A percentile compares a stretch with the other conserved stretches of the same genome.
These are phyloP conservation scores for Macrotrachela quadricornifera DNA, from an alignment of 1,140 invertebrate species.

Conservation along the genomic window DNA sequence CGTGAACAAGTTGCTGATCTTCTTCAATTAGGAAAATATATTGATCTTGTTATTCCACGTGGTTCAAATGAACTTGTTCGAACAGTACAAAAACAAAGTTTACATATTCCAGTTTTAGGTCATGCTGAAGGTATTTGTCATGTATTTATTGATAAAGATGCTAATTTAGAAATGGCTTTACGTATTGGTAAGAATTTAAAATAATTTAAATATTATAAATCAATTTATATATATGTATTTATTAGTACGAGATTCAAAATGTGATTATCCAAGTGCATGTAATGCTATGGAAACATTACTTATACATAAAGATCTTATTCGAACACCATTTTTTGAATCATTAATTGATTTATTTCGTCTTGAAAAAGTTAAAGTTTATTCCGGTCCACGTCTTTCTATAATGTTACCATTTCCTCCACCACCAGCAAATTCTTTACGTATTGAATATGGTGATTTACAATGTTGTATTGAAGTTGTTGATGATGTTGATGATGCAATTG, in stretches of 20 bases:
- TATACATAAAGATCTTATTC: constrained; percentile 62
- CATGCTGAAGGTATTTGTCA: constrained; percentile 93
- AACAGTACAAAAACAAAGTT: constrained; percentile 64
- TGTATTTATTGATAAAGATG: constrained; percentile 77
- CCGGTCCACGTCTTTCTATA: constrained; percentile 54
- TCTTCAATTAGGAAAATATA: constrained; percentile 68
- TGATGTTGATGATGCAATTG: constrained; percentile 60
- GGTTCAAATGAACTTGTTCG: constrained; percentile 76
- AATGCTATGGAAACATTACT: constrained; percentile 95
- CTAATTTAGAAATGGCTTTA: constrained; percentile 58
- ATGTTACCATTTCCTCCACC: constrained; percentile 76
- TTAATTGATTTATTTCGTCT: constrained; percentile 76
- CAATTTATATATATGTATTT: neutral
- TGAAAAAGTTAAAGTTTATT: constrained; percentile 62
- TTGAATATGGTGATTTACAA: constrained; percentile 73
- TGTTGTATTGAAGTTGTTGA: constrained; percentile 82
- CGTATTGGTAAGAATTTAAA: constrained; percentile 43
- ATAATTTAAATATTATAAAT: neutral
- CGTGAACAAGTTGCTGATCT: constrained; percentile 84
- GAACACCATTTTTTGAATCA: constrained; percentile 51
- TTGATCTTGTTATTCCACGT: constrained; percentile 87
- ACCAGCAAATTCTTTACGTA: constrained; percentile 58
- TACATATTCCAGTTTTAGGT: constrained; percentile 77
- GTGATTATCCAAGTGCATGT: constrained; percentile 93
- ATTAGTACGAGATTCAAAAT: constrained; percentile 71